Percentiles rank a stretch among this genome's conserved stretches.
Evolutionary conservation across 2,797 vertebrate species (phyloP).

Genomic region (Poliocrania exsul): DNA sequence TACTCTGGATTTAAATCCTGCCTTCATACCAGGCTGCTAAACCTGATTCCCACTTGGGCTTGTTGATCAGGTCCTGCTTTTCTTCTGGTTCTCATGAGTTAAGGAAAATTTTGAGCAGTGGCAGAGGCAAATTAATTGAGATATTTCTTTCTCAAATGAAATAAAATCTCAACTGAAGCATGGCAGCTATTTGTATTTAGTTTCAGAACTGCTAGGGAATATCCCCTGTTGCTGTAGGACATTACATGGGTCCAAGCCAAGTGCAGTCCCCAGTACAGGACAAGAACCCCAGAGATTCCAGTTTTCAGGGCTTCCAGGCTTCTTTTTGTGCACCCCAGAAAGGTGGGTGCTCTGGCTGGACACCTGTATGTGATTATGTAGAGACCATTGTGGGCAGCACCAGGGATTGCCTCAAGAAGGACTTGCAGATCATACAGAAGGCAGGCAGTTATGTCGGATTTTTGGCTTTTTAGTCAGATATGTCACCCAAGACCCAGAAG

Average conservation of each 20-base stretch:
- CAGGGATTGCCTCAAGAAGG: background rate
- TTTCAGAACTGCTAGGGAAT: background rate
- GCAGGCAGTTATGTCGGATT: background rate
- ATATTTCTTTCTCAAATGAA: background rate
- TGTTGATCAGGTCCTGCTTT: background rate
- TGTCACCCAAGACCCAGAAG: background rate
- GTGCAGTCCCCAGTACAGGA: background rate
- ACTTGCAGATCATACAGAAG: background rate
- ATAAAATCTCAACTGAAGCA: background rate
- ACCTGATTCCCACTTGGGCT: background rate
- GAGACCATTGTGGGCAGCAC: background rate
- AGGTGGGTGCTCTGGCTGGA: background rate
- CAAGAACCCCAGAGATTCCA: background rate
- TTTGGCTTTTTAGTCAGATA: background rate
- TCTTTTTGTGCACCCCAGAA: background rate
- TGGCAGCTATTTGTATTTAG: background rate
- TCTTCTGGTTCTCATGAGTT: background rate
- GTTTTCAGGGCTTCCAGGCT: background rate
- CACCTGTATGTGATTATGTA: fast-evolving
- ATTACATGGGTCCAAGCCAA: background rate
- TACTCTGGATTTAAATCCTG: background rate
- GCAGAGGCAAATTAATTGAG: background rate
- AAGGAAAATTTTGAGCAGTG: background rate
- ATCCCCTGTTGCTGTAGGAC: background rate
- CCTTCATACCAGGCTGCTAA: background rate